phyloP scores from a whole-genome alignment of 2,888 invertebrate species.

The Lochmaea crataegi region DNA sequence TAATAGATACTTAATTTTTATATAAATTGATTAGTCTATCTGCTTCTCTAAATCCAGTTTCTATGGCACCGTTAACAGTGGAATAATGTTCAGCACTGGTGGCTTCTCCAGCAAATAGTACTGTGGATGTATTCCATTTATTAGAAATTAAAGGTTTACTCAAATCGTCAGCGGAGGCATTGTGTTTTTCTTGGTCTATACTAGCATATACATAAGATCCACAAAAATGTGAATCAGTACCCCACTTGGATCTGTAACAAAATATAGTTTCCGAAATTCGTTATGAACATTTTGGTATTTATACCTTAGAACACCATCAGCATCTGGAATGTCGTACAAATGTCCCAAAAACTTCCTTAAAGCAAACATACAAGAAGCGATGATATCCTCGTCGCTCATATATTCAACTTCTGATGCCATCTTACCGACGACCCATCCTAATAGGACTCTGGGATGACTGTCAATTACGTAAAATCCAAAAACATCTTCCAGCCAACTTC shows the following conservation, averaged over 20 bases:
- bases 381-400: conserved; percentile 68
- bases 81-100: conserved; percentile 66
- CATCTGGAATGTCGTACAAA: conserved; percentile 66
- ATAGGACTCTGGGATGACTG: conserved; percentile 72
- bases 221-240: conserved; percentile 73
- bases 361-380: conserved; percentile 66
- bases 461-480: conserved; percentile 76
- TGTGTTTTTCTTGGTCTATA: conserved; percentile 66
- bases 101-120: conserved; percentile 75
- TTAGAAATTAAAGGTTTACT: conserved; percentile 69
- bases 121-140: conserved; percentile 62
- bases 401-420: conserved; percentile 73
- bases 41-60: conserved; percentile 69
- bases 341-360: conserved; percentile 69
- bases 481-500: conserved; percentile 74
- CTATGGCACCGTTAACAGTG: conserved; percentile 70
- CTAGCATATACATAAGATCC: conserved; percentile 79
- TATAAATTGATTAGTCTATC: conserved; percentile 62
- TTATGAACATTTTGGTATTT: not conserved
- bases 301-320: conserved; percentile 58
- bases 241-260: conserved; percentile 76
- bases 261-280: not conserved
- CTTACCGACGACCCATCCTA: conserved; percentile 78
- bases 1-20: conserved; percentile 39
- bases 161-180: conserved; percentile 68